Percentiles rank a stretch among this genome's conserved stretches.
These are phyloP conservation scores for Forficula auricularia DNA, from an alignment of 1,140 invertebrate genomes.

Conservation along the genomic window DNA sequence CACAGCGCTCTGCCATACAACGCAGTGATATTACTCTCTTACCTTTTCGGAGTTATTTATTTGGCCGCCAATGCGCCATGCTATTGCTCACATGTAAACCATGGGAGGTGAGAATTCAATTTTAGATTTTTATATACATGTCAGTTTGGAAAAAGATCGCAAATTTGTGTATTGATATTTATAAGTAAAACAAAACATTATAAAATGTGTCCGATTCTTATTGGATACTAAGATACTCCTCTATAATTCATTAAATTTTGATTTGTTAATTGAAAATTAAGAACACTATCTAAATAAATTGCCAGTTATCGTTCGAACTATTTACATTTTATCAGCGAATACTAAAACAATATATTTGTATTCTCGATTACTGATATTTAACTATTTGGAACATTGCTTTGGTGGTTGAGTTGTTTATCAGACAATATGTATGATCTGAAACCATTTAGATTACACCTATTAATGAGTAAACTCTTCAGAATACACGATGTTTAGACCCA, in stretches of 20 bases:
- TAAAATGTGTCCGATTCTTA: not conserved
- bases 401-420: too few species aligned
- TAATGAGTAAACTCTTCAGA: too few species aligned
- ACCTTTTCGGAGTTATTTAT: slow-evolving; percentile 87
- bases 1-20: slow-evolving; percentile 47
- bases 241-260: not conserved
- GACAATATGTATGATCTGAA: too few species aligned
- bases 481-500: too few species aligned
- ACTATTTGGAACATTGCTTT: too few species aligned
- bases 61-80: slow-evolving; percentile 79
- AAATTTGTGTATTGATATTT: not conserved
- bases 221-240: slow-evolving; percentile 1
- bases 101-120: slow-evolving; percentile 48
- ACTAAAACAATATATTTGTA: too few species aligned
- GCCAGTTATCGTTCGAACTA: too few species aligned
- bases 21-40: slow-evolving; percentile 57
- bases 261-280: too few species aligned
- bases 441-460: too few species aligned
- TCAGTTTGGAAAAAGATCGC: not conserved
- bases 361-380: too few species aligned
- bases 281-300: too few species aligned
- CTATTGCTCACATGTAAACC: slow-evolving; percentile 57
- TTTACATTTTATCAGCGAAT: too few species aligned
- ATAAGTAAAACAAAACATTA: not conserved
- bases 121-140: slow-evolving; percentile 9